Conservation (phyloP, 2,113 vertebrate species). For the Nesoenas mayeri region DNA sequence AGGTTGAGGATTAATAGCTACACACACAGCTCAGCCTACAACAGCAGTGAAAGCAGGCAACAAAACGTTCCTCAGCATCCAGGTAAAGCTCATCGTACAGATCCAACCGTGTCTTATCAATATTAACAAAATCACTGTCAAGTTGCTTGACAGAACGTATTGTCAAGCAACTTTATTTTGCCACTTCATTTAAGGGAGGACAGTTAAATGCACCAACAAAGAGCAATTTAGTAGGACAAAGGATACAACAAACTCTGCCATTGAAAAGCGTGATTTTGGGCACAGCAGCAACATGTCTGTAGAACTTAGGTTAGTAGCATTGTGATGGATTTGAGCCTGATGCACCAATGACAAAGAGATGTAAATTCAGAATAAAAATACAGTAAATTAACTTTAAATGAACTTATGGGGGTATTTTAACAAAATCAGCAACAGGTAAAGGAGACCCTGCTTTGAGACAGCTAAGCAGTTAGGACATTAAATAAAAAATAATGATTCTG, state of each 20-base stretch:
- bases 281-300: background rate
- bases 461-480: background rate
- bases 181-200: slow-evolving; percentile 23
- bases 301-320: background rate
- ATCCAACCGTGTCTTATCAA: background rate
- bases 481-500: background rate
- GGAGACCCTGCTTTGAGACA: background rate
- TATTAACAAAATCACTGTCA: background rate
- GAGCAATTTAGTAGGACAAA: background rate
- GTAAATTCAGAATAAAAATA: background rate
- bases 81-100: background rate
- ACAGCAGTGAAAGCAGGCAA: background rate
- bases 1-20: background rate
- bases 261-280: background rate
- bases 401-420: background rate
- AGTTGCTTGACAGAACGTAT: background rate
- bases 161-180: background rate
- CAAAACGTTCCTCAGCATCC: background rate
- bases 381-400: background rate
- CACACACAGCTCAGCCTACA: background rate
- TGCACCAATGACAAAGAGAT: background rate
- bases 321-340: background rate
- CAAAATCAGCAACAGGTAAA: background rate
- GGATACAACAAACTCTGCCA: background rate
- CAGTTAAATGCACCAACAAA: slow-evolving; percentile 42